Conservation (phyloP, 2,888 invertebrate genomes). For the Cerceris rybyensis region DNA sequence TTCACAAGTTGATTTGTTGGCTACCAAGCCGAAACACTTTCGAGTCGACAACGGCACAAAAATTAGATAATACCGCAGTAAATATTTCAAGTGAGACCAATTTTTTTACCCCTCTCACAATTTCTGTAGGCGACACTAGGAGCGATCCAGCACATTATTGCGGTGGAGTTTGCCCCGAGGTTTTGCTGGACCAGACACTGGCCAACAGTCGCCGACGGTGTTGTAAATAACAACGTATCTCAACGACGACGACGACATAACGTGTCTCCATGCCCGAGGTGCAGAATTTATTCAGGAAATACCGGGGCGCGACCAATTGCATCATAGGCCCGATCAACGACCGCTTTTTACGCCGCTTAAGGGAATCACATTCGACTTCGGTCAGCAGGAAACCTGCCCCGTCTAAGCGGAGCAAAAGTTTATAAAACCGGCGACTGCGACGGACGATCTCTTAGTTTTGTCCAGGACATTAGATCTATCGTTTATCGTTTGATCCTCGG, state of each 20-base stretch:
- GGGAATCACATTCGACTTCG: conserved; percentile 75
- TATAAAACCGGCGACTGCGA: conserved; percentile 75
- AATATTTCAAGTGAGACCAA: conserved; percentile 30
- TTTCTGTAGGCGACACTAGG: conserved; percentile 52
- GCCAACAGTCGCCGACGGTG: conserved; percentile 23
- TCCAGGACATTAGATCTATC: conserved; percentile 55
- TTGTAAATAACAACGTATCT: conserved; percentile 45
- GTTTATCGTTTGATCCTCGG: conserved; percentile 15
- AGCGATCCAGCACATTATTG: conserved; percentile 43
- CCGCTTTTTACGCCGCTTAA: conserved; percentile 79
- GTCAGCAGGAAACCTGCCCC: conserved; percentile 58
- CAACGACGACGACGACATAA: conserved; percentile 40
- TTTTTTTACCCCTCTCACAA: conserved; percentile 18
- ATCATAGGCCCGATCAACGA: conserved; percentile 65
- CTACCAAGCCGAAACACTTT: neutral
- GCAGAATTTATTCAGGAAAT: conserved; percentile 79
- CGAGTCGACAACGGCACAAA: neutral
- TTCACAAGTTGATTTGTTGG: conserved; percentile 3
- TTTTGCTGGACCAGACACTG: conserved; percentile 32
- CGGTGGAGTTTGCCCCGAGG: conserved; percentile 35
- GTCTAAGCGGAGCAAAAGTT: conserved; percentile 74
- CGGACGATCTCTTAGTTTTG: conserved; percentile 73
- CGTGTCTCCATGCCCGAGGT: conserved; percentile 49
- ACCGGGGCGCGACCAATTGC: conserved; percentile 76
- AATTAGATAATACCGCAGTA: conserved; percentile 28